Conservation (phyloP, 2,797 vertebrate species). For the Lagorchestes hirsutus region DNA sequence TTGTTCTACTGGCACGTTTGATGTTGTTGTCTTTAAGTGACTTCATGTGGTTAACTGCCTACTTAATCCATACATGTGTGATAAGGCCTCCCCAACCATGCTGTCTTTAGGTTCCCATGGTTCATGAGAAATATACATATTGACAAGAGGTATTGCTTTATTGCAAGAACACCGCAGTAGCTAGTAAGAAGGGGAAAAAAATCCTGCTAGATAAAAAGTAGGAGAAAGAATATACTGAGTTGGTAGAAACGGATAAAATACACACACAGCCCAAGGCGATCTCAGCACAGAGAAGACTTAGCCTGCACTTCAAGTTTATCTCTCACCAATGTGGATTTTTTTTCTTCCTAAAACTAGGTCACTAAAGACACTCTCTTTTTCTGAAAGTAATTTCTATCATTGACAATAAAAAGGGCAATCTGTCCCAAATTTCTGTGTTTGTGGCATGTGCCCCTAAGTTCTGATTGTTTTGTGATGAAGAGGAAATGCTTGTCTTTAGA, state of each 20-base stretch:
- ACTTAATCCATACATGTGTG: neutral
- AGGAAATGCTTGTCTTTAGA: slow-evolving; percentile 38
- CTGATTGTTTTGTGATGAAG: slow-evolving; percentile 48
- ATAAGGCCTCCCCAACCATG: neutral
- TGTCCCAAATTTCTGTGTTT: slow-evolving; percentile 71
- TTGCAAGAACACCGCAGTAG: neutral
- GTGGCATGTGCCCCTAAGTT: slow-evolving; percentile 49
- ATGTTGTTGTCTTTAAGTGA: slow-evolving; percentile 43
- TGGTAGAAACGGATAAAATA: slow-evolving; percentile 76
- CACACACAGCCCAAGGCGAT: slow-evolving; percentile 73
- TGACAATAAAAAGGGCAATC: slow-evolving; percentile 78
- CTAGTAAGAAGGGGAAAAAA: slow-evolving; percentile 2
- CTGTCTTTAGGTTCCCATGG: neutral
- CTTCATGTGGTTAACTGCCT: slow-evolving; percentile 45
- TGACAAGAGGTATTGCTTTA: slow-evolving; percentile 27
- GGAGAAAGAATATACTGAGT: slow-evolving; percentile 67
- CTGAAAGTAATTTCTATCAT: slow-evolving; percentile 81
- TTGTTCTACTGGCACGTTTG: slow-evolving; percentile 34
- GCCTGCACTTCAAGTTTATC: slow-evolving; percentile 74
- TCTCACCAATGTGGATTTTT: slow-evolving; percentile 46
- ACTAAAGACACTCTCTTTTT: slow-evolving; percentile 79
- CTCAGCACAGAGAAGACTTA: slow-evolving; percentile 71
- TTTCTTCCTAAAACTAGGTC: slow-evolving; percentile 70
- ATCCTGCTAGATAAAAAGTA: slow-evolving; percentile 67
- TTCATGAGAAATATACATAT: slow-evolving; percentile 7